A percentile compares a stretch with the other conserved stretches of the same genome.
Conservation (phyloP, 2,797 vertebrate species). For the Brachyalestes nurse region DNA sequence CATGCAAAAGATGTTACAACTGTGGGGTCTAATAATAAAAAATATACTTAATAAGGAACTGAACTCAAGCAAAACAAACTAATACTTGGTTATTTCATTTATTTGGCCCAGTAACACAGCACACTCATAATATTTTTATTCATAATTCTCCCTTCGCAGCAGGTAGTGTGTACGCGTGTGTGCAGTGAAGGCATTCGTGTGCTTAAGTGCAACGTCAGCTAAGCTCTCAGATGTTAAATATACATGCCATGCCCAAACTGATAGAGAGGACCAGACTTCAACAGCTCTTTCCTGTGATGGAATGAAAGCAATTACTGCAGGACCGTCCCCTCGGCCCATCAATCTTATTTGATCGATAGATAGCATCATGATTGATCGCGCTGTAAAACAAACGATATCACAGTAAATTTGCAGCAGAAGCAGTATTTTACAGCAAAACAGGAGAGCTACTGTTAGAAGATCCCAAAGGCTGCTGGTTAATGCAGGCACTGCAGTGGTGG, state of each 20-base stretch:
- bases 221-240: background rate
- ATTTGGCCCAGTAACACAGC: too few relatives aligned
- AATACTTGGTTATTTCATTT: too few relatives aligned
- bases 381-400: background rate
- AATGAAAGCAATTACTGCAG: constrained; percentile 27
- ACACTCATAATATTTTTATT: too few relatives aligned
- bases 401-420: constrained; percentile 12
- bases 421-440: constrained; percentile 8
- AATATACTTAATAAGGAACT: too few relatives aligned
- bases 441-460: background rate
- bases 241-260: background rate
- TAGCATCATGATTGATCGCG: constrained; percentile 10
- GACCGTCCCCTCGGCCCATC: background rate
- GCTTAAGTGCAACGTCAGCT: background rate
- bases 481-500: constrained; percentile 10
- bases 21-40: too few relatives aligned
- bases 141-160: background rate
- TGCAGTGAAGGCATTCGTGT: background rate
- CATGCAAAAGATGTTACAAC: too few relatives aligned
- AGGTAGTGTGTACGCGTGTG: background rate
- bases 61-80: too few relatives aligned
- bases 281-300: background rate
- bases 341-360: constrained; percentile 14
- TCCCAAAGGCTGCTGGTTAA: constrained; percentile 8
- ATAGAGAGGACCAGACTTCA: background rate